Conservation (phyloP, 2,888 invertebrate species). For the Lymantria monacha region DNA sequence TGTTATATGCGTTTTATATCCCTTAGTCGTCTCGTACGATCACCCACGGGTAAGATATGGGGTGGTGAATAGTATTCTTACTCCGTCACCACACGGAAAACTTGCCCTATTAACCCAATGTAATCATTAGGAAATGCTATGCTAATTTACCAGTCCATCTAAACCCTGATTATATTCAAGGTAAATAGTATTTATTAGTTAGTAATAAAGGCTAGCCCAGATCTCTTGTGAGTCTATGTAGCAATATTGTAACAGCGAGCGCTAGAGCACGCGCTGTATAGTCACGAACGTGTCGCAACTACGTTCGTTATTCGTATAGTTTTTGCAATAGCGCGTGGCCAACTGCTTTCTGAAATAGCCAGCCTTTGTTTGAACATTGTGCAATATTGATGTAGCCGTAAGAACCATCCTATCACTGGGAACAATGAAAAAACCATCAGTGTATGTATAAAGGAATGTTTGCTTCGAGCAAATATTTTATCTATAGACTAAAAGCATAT, state of each 20-base stretch:
- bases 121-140: too few relatives aligned
- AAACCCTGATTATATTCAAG: not conserved
- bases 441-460: not conserved
- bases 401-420: conserved; percentile 15
- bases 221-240: conserved; percentile 28
- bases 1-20: too few relatives aligned
- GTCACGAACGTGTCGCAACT: conserved; percentile 60
- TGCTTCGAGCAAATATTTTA: too few relatives aligned
- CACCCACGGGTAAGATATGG: too few relatives aligned
- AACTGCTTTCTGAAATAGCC: conserved; percentile 47
- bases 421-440: not conserved
- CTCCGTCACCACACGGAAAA: too few relatives aligned
- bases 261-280: conserved; percentile 29
- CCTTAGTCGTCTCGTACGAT: too few relatives aligned
- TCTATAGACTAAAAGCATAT: too few relatives aligned
- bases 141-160: too few relatives aligned
- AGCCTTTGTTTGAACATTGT: conserved; percentile 46
- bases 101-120: too few relatives aligned
- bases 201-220: conserved; percentile 26
- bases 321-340: conserved; percentile 43
- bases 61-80: too few relatives aligned
- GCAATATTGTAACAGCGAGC: conserved; percentile 25
- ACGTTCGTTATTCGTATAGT: conserved; percentile 36
- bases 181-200: conserved; percentile 2
- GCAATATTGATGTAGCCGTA: conserved; percentile 26